A percentile compares a stretch with the other conserved stretches of the same genome.
These are phyloP conservation scores for Armadillidium nasatum DNA, from an alignment of 1,140 invertebrate genomes.

Conservation along the genomic window DNA sequence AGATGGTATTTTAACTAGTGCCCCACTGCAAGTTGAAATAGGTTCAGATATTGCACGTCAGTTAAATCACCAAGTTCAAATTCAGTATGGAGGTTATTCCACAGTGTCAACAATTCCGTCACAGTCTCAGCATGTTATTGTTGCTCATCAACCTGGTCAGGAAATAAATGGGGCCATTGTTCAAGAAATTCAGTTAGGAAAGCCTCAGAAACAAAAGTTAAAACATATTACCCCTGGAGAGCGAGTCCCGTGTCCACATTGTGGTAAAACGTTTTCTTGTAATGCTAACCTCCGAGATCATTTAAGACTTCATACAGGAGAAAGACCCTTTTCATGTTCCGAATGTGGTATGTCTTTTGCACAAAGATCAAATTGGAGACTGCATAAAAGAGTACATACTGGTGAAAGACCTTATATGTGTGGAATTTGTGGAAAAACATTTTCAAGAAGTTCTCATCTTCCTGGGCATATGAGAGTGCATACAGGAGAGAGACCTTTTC, in stretches of 20 bases:
- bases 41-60: slow-evolving; percentile 21
- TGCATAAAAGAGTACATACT: slow-evolving; percentile 30
- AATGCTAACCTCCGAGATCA: slow-evolving; percentile 24
- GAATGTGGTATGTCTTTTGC: slow-evolving; percentile 28
- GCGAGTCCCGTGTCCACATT: slow-evolving; percentile 1
- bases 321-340: slow-evolving; percentile 23
- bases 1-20: slow-evolving; percentile 1
- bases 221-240: slow-evolving; percentile 11
- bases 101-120: slow-evolving; percentile 20
- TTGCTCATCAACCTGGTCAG: neutral
- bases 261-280: slow-evolving; percentile 29
- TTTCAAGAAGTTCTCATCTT: slow-evolving; percentile 25
- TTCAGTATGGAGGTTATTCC: slow-evolving; percentile 15
- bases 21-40: slow-evolving; percentile 25
- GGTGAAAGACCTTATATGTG: slow-evolving; percentile 30
- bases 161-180: neutral
- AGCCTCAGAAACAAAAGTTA: neutral
- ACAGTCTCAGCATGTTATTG: slow-evolving; percentile 20
- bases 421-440: slow-evolving; percentile 24
- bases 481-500: slow-evolving; percentile 25
- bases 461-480: slow-evolving; percentile 27
- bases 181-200: neutral
- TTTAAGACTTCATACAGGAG: slow-evolving; percentile 23
- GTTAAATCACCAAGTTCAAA: slow-evolving; percentile 23
- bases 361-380: slow-evolving; percentile 25